Base-by-base conservation (phyloP, 2,888 invertebrate genomes). In the Aphidoletes aphidimyza region DNA sequence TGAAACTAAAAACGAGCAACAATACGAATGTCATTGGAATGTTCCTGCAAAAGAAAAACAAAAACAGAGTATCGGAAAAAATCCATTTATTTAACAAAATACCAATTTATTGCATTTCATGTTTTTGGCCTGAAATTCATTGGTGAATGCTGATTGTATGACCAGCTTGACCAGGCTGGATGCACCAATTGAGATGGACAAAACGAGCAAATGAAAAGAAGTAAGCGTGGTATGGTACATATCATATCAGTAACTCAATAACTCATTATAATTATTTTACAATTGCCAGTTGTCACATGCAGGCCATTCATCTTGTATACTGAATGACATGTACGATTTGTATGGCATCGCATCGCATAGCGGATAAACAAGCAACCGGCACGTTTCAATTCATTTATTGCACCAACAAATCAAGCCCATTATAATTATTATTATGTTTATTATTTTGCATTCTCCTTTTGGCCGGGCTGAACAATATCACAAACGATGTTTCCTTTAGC, bases 371-470 rank as follows among this genome's bases (percentile, higher is more conserved):
- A 54, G 22, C n/a, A 47, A 47, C 8, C 47, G 47, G 42, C 11
- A 6, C 19, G 17, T n/a, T 47, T 17, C 47, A 47, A 17, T 47
- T 47, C 47, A 42, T 42, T 9, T 42, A 42, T 47, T 47, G 17
- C 19, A 47, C 47, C 47, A 47, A 47, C 47, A 47, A 47, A 47
- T 11, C 47, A n/a, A n/a, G 54, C 1, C 26, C 11, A 54, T 22
- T 54, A 54, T 22, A 49, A 49, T 49, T 49, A 19, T 49, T 19
- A 3, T 19, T 49, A 49, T 19, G 49, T n/a, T n/a, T n/a, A 54
- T 54, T 54, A 54, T 54, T 54, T 54, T 54, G 54, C 26, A 54
- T 22, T 54, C 26, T 54, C 54, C 47, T 47, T 47, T 47, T 19
- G 17, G 17, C 17, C 19, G 47, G n/a, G n/a, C n/a, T n/a, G n/a